Evolutionary conservation across 2,797 vertebrate genomes (phyloP).

Genomic region (Acrocephalus scirpaceus): DNA sequence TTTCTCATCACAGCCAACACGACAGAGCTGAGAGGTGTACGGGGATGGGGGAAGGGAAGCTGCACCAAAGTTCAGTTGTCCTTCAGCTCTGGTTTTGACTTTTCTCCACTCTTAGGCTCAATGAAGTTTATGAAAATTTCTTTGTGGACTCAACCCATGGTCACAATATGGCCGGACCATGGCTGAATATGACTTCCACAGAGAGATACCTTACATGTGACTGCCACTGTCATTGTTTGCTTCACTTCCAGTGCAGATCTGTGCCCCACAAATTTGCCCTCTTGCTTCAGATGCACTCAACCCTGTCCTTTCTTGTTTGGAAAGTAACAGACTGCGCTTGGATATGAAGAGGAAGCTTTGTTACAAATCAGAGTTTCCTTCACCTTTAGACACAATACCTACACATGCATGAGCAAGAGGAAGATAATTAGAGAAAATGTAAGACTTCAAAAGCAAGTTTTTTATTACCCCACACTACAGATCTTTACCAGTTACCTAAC

Average conservation of each 20-base stretch:
- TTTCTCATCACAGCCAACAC: not conserved
- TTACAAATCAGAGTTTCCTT: not conserved
- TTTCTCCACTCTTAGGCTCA: not conserved
- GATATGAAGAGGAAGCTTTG: not conserved
- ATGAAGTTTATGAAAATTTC: not conserved
- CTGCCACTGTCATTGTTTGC: not conserved
- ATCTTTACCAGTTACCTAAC: not conserved
- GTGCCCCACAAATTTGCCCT: not conserved
- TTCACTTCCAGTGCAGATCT: not conserved
- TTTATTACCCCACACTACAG: not conserved
- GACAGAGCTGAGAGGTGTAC: not conserved
- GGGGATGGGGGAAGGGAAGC: not conserved
- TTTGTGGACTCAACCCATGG: not conserved
- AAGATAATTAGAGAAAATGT: not conserved
- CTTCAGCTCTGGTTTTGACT: not conserved
- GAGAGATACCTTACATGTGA: not conserved
- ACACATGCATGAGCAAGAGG: rapidly evolving
- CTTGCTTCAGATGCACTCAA: not conserved
- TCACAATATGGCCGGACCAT: not conserved
- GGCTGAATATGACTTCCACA: not conserved
- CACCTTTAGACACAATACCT: not conserved
- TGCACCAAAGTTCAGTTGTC: not conserved
- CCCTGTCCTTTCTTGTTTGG: not conserved
- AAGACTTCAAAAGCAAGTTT: not conserved
- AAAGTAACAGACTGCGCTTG: not conserved